phyloP scores from a whole-genome alignment of 2,888 invertebrate genomes.

The Oscheius myriophilus region DNA sequence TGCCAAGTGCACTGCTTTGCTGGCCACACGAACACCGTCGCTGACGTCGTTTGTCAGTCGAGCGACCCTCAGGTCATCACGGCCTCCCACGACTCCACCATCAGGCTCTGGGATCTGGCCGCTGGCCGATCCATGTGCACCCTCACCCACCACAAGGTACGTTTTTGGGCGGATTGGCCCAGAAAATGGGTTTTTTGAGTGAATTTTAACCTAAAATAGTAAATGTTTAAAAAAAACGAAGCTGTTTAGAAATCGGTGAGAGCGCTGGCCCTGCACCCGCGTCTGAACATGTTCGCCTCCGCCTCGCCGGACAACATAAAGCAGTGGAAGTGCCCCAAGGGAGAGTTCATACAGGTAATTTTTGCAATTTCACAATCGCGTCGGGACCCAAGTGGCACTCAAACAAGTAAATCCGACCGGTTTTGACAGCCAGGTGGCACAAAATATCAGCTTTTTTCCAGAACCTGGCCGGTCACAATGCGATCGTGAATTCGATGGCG shows the following conservation, averaged over 20 bases:
- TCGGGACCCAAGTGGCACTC: no score
- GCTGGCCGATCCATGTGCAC: conserved; percentile 93
- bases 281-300: conserved; percentile 88
- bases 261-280: conserved; percentile 76
- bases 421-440: not conserved
- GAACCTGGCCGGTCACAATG: conserved; percentile 85
- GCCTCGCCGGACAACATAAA: conserved; percentile 98
- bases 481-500: conserved; percentile 94
- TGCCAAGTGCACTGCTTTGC: conserved; percentile 94
- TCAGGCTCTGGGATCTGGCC: conserved; percentile 95
- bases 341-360: conserved; percentile 85
- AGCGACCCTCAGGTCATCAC: conserved; percentile 84
- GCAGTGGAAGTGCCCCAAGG: conserved; percentile 98
- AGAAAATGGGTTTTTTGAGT: no score
- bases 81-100: conserved; percentile 88
- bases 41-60: conserved; percentile 90
- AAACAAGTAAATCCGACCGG: no score
- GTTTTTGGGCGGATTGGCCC: not conserved
- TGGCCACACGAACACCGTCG: conserved; percentile 96
- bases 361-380: no score
- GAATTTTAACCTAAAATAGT: no score
- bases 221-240: no score
- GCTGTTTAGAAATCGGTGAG: conserved; percentile 80
- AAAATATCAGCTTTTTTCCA: conserved; percentile 1
- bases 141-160: conserved; percentile 90